These are phyloP conservation scores for Sceloporus undulatus DNA, from an alignment of 2,113 vertebrate species.

Conservation along the genomic window DNA sequence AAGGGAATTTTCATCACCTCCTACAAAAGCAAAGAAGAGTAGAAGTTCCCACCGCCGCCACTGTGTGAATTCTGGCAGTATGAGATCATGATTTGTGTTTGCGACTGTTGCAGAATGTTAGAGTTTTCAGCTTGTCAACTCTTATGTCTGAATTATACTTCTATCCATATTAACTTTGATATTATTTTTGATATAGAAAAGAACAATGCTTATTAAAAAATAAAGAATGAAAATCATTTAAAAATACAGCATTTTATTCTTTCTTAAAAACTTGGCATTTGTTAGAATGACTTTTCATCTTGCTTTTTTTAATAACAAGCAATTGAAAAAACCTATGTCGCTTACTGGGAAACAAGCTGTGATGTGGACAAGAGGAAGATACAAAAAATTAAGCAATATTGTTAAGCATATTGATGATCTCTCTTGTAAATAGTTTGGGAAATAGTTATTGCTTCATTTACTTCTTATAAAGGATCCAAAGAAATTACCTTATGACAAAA, in stretches of 20 bases:
- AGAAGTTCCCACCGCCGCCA: slow-evolving; percentile 15
- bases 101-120: background rate
- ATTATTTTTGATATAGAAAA: background rate
- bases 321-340: slow-evolving; percentile 7
- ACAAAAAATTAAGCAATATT: background rate
- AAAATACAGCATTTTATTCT: background rate
- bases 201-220: background rate
- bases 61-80: background rate
- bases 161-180: background rate
- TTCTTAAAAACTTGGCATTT: background rate
- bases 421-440: background rate
- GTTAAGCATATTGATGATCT: background rate
- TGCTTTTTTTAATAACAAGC: background rate
- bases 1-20: slow-evolving; percentile 19
- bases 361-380: background rate
- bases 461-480: background rate
- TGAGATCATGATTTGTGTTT: background rate
- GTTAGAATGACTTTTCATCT: background rate
- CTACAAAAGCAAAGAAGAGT: slow-evolving; percentile 13
- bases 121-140: too few species aligned
- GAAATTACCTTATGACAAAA: background rate
- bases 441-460: background rate
- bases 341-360: background rate
- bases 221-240: background rate
- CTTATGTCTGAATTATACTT: background rate